Evolutionary conservation across 2,797 vertebrate species (phyloP).

Genomic region (Halcyon leucocephala): DNA sequence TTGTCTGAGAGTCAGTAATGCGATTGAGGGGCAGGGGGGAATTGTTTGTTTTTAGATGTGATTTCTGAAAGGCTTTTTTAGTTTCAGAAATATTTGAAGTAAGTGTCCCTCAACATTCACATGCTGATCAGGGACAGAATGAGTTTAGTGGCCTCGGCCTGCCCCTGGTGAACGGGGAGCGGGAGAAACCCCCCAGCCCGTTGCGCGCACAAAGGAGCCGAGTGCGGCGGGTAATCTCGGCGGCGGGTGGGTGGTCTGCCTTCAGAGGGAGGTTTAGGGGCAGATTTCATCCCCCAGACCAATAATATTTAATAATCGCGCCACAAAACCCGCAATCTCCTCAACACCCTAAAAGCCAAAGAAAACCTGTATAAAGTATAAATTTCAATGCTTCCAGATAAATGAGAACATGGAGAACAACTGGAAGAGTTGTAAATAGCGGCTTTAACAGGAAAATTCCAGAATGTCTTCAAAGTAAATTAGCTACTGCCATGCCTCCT

Average conservation of each 20-base stretch:
- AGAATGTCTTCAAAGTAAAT: conserved; percentile 61
- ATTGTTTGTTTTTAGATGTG: conserved; percentile 62
- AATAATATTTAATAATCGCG: not conserved
- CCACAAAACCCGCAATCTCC: not conserved
- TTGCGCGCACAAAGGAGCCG: conserved; percentile 1
- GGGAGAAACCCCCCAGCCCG: not conserved
- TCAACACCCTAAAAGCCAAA: conserved; percentile 27
- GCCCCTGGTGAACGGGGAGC: not conserved
- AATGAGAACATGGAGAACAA: not conserved
- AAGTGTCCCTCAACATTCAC: conserved; percentile 35
- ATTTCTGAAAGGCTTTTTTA: conserved; percentile 63
- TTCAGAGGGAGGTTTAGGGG: conserved; percentile 32
- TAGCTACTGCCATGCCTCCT: conserved; percentile 36
- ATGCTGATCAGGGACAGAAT: conserved; percentile 56
- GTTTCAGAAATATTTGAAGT: conserved; percentile 68
- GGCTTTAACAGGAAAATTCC: conserved; percentile 54
- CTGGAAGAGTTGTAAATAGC: conserved; percentile 40
- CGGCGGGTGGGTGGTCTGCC: conserved; percentile 56
- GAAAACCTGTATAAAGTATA: conserved; percentile 6
- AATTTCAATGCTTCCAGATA: conserved; percentile 5
- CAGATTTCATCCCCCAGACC: conserved; percentile 20
- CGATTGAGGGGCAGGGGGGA: not conserved
- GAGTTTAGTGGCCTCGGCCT: conserved; percentile 12
- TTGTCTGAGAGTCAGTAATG: not conserved
- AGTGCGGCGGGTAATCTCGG: not conserved